Evolutionary conservation across 2,888 invertebrate species (phyloP), one percentile per base, ranked within the genome.

Genomic region (Drosophila recens): DNA sequence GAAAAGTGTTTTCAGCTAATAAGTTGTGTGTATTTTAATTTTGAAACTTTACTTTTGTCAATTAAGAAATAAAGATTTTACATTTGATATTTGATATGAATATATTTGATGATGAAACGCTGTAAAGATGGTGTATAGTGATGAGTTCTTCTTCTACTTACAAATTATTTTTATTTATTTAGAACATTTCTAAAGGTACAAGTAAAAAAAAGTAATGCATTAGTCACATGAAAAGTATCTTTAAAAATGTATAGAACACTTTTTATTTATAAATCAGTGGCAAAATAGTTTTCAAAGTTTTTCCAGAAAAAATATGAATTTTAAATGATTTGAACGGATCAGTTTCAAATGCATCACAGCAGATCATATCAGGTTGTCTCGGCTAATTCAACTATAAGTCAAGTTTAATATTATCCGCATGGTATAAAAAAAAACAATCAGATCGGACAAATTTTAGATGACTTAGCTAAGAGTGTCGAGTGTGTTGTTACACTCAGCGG

Each of bases 361-460:
- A 27, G 27, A 27, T 27, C 27, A 27, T 0, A 27, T 27, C 27
- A 27, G 27, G 1, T 30, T 8, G 8, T 8, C 30, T 8, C 8
- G 2, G 30, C 30, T 30, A 30, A 30, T 8, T 30, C 30, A 5
- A 30, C 8, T 30, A 8, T 1, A 8, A 30, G 27, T 15, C 38
- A 40, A 15, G 11, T 40, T 23, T 20, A 10, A 56, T 33, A 20
- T 36, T 36, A 51, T 23, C 8, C 17, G 17, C 13, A 11, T 0
- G 13, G 34, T n/a, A 23, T 5, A 27, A 23, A 23, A 23, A 23
- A 23, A 23, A 6, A 6, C 51, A 56, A 36, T 36, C 38, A 27
- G 59, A 57, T 49, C 34, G 54, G 54, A 59, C 58, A 59, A 59
- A 71, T 46, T 42, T 46, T 11, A 56, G 23, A 11, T 43, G 36